phyloP scores from a whole-genome alignment of 2,888 invertebrate species.

The Dicyrtomina minuta region DNA sequence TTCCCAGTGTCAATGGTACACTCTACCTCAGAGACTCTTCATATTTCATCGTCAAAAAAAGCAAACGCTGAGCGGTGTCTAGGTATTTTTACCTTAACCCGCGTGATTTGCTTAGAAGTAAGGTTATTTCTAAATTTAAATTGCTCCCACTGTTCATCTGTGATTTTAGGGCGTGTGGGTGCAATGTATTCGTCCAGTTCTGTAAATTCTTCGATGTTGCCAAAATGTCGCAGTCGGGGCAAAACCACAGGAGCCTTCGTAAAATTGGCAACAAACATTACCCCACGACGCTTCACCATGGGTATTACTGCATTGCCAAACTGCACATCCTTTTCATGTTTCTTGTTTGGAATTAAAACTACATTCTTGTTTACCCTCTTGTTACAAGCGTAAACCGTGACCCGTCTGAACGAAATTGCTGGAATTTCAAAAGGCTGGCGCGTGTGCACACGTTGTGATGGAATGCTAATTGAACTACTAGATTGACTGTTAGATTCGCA shows the following conservation, averaged over 20 bases:
- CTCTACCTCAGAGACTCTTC: neutral
- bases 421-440: too few relatives aligned
- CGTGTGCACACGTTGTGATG: too few relatives aligned
- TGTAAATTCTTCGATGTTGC: too few relatives aligned
- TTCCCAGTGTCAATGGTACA: too few relatives aligned
- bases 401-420: neutral
- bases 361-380: neutral
- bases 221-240: too few relatives aligned
- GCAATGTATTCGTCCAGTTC: too few relatives aligned
- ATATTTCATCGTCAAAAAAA: slow-evolving; percentile 5
- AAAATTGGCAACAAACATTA: too few relatives aligned
- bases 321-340: neutral
- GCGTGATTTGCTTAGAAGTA: neutral
- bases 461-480: too few relatives aligned
- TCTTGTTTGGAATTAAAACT: neutral
- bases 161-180: neutral
- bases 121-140: neutral
- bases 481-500: too few relatives aligned
- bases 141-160: neutral
- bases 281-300: too few relatives aligned
- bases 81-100: neutral
- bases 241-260: too few relatives aligned
- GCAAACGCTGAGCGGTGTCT: neutral
- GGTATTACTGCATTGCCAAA: neutral
- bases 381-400: neutral